Evolutionary conservation across 1,140 invertebrate species (phyloP).

Genomic region (Heliconius congener): DNA sequence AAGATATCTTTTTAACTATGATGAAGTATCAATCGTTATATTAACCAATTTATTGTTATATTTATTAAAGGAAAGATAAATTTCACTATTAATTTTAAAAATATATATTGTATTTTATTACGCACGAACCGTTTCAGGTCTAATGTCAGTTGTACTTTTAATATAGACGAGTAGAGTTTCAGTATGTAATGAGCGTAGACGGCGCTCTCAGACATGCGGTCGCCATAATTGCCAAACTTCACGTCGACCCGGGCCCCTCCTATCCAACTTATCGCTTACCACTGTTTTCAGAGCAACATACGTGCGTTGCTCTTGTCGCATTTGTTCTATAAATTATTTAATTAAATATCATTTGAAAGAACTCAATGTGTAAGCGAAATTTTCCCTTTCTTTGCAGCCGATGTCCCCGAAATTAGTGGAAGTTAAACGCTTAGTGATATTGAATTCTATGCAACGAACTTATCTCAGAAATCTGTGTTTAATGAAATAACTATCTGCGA

Average conservation of each 20-base stretch:
- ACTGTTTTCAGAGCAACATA: conserved; percentile 70
- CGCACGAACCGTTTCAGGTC: conserved; percentile 2
- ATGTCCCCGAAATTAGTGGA: conserved; percentile 39
- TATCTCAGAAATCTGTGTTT: conserved; percentile 69
- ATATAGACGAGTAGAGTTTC: conserved; percentile 72
- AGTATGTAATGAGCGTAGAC: conserved; percentile 76
- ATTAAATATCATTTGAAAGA: not conserved
- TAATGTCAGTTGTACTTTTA: conserved; percentile 52
- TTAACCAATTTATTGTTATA: too few species aligned
- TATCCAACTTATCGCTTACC: conserved; percentile 66
- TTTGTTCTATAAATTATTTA: conserved; percentile 2
- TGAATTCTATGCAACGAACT: conserved; percentile 47
- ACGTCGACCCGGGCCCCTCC: conserved; percentile 55
- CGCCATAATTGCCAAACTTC: conserved; percentile 80
- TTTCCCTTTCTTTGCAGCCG: not conserved
- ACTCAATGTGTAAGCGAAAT: not conserved
- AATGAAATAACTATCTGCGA: conserved; percentile 76
- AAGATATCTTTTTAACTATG: not conserved
- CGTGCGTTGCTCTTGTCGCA: conserved; percentile 51
- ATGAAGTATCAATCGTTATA: not conserved
- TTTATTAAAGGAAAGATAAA: not conserved
- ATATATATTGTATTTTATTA: not conserved
- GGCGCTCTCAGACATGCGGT: conserved; percentile 78
- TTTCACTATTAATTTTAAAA: not conserved
- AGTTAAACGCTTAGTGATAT: conserved; percentile 48